phyloP scores from a whole-genome alignment of 2,888 invertebrate species.

The Himalopsyche anomala region DNA sequence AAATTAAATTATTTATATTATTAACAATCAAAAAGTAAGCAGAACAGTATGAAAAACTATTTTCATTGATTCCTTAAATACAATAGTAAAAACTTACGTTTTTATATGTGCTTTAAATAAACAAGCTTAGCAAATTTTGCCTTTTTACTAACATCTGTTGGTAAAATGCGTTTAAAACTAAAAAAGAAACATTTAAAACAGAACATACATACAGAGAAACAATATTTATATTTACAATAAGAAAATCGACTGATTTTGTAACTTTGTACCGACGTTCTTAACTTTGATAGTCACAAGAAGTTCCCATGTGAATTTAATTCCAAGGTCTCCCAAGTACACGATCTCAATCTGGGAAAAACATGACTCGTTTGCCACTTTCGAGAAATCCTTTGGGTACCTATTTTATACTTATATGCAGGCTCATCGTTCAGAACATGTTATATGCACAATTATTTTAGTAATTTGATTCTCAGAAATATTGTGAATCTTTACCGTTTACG shows the following conservation, averaged over 20 bases:
- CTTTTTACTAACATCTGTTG: too few species aligned
- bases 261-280: neutral
- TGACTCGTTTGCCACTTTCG: conserved; percentile 42
- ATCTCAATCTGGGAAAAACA: conserved; percentile 42
- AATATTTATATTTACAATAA: neutral
- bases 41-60: too few species aligned
- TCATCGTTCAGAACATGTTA: conserved; percentile 2
- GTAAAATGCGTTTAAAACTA: too few species aligned
- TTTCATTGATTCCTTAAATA: too few species aligned
- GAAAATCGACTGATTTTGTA: neutral
- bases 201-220: neutral
- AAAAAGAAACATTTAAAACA: too few species aligned
- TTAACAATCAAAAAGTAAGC: too few species aligned
- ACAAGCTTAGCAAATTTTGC: too few species aligned
- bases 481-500: neutral
- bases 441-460: conserved; percentile 20
- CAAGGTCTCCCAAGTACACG: conserved; percentile 7
- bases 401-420: neutral
- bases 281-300: neutral
- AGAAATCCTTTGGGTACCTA: conserved; percentile 1
- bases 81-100: too few species aligned
- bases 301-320: conserved; percentile 28
- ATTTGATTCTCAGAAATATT: neutral
- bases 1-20: too few species aligned
- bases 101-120: too few species aligned